Evolutionary conservation across 2,797 vertebrate genomes (phyloP), one percentile per base, ranked within the genome.

Genomic region (Acridotheres tristis): DNA sequence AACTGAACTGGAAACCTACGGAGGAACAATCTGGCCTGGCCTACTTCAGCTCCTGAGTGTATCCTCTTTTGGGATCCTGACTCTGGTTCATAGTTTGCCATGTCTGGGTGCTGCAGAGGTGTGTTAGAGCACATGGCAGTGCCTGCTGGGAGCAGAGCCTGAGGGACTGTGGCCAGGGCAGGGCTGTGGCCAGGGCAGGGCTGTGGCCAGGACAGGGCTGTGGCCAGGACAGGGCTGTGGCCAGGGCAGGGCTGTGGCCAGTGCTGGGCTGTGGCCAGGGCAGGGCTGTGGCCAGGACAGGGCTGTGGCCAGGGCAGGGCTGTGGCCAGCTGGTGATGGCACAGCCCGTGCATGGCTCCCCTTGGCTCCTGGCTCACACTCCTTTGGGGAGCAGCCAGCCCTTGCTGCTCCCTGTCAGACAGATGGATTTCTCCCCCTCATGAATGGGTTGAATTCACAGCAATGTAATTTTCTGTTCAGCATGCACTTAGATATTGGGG

Each of bases 361-460:
- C 57, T 58, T 0, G 0, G 61, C n/a, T 88, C 48, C 73, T 40
- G 68, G 85, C 83, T 93, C 2, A 0, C 10, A 3, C 48, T 80
- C 25, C 72, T 42, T 5, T 77, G 53, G n/a, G 53, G 25, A 83
- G 22, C 20, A 34, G 79, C 83, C 94, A 93, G 61, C n/a, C 42
- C 76, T 62, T 25, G 36, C 76, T 90, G 83, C 45, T 93, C 73
- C 34, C 66, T n/a, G n/a, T 79, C 79, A 62, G 73, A 77, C 80
- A 68, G 54, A 50, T 2, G 21, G 32, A 20, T 54, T 88, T 72
- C 59, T 89, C 30, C 79, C 72, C 65, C 36, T 79, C 23, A 36
- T 73, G 66, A 89, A 88, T n/a, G 66, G 38, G 21, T 40, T 62
- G 65, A 78, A 63, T 57, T 95, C 88, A 83, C 48, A 93, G 67